Evolutionary conservation across 2,113 vertebrate species (phyloP).

Genomic region (Murina feae): DNA sequence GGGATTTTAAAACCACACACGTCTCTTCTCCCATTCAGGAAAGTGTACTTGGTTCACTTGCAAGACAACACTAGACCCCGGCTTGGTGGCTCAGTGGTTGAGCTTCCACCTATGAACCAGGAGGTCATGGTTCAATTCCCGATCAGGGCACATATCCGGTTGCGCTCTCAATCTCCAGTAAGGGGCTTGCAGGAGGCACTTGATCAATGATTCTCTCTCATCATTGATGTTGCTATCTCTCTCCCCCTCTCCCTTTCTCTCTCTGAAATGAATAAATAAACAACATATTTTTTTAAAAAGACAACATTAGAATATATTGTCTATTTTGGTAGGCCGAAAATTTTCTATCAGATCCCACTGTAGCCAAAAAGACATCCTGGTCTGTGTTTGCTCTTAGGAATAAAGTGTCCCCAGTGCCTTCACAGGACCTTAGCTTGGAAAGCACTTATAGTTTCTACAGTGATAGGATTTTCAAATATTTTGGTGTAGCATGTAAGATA

Average conservation of each 20-base stretch:
- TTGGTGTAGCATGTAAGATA: background rate
- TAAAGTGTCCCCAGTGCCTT: conserved; percentile 6
- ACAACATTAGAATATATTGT: background rate
- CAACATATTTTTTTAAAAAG: background rate
- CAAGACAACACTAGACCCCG: background rate
- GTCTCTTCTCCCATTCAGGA: background rate
- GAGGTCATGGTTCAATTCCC: too few relatives aligned
- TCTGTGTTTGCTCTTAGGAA: conserved; percentile 5
- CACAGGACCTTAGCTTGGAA: conserved; percentile 25
- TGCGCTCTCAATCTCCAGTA: too few relatives aligned
- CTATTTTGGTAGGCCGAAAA: conserved; percentile 19
- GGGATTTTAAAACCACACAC: background rate
- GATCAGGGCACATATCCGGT: too few relatives aligned
- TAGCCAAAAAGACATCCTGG: conserved; percentile 14
- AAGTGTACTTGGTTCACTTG: background rate
- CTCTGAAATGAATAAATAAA: too few relatives aligned
- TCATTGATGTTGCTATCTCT: too few relatives aligned
- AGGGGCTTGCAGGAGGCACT: too few relatives aligned
- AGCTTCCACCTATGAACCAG: too few relatives aligned
- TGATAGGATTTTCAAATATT: background rate
- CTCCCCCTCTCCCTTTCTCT: too few relatives aligned
- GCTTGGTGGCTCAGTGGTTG: too few relatives aligned
- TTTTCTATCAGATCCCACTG: background rate
- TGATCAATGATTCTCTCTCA: too few relatives aligned
- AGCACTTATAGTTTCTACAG: background rate